These are phyloP conservation scores for Linepithema humile DNA, from an alignment of 1,140 invertebrate genomes.

Conservation along the genomic window DNA sequence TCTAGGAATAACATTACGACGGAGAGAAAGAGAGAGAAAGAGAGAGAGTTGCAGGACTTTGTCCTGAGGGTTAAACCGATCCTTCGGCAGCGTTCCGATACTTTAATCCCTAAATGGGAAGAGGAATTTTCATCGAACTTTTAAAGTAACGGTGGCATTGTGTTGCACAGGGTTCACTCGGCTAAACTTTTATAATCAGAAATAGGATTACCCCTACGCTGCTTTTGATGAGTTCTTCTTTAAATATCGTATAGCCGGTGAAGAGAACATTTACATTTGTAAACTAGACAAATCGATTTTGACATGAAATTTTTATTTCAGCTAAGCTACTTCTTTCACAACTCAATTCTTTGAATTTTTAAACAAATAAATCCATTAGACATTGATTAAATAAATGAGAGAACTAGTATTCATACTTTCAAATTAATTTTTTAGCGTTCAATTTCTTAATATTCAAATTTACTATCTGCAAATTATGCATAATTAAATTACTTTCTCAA, in stretches of 20 bases:
- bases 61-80: slow-evolving; percentile 46
- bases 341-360: not conserved
- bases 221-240: slow-evolving; percentile 49
- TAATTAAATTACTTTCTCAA: slow-evolving; percentile 11
- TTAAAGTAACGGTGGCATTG: slow-evolving; percentile 53
- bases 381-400: not conserved
- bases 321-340: not conserved
- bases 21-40: too few relatives aligned
- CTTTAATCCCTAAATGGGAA: slow-evolving; percentile 50
- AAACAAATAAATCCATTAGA: not conserved
- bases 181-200: slow-evolving; percentile 53
- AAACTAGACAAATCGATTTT: not conserved
- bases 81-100: slow-evolving; percentile 51
- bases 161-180: slow-evolving; percentile 10
- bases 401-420: not conserved
- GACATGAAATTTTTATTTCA: not conserved
- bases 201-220: slow-evolving; percentile 47
- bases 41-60: slow-evolving; percentile 8
- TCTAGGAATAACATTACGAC: slow-evolving; percentile 27
- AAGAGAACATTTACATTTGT: not conserved
- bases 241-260: slow-evolving; percentile 24
- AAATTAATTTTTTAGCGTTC: not conserved
- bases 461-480: not conserved
- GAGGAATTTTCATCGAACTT: slow-evolving; percentile 54
- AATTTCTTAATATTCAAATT: not conserved